These are phyloP conservation scores for Apus apus DNA, from an alignment of 2,113 vertebrate genomes.

Conservation along the genomic window DNA sequence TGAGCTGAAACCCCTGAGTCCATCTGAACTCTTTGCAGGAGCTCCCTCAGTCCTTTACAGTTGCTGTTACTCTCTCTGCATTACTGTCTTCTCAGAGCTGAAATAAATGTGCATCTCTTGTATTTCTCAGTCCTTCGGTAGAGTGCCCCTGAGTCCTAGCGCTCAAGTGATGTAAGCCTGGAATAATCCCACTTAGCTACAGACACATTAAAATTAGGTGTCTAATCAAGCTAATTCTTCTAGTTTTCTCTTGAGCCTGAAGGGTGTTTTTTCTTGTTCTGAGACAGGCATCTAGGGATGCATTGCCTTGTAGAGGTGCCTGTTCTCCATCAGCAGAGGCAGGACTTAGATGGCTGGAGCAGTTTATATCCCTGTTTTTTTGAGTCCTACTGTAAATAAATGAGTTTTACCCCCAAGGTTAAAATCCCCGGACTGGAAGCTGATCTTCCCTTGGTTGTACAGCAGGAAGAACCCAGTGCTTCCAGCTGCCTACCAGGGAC, in stretches of 20 bases:
- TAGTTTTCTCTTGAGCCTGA: not conserved
- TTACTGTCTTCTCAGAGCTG: not conserved
- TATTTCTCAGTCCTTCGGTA: not conserved
- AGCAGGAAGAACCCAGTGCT: not conserved
- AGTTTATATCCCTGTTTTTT: not conserved
- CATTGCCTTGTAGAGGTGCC: not conserved
- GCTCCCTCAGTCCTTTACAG: not conserved
- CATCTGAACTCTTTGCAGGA: not conserved
- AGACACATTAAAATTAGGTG: not conserved
- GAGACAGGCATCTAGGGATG: not conserved
- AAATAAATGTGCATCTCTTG: not conserved
- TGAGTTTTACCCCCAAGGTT: not conserved
- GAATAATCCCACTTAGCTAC: not conserved
- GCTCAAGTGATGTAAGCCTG: not conserved
- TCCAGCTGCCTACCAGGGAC: not conserved
- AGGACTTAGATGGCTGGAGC: not conserved
- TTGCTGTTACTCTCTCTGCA: not conserved
- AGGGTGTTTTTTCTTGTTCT: not conserved
- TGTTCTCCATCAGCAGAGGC: not conserved
- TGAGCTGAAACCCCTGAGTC: not conserved
- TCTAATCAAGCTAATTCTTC: not conserved
- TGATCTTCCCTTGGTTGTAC: not conserved
- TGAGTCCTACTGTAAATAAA: not conserved
- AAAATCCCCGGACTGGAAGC: not conserved
- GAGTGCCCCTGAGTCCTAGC: not conserved